Evolutionary conservation across 2,113 vertebrate species (phyloP).

Genomic region (Tetrax tetrax): DNA sequence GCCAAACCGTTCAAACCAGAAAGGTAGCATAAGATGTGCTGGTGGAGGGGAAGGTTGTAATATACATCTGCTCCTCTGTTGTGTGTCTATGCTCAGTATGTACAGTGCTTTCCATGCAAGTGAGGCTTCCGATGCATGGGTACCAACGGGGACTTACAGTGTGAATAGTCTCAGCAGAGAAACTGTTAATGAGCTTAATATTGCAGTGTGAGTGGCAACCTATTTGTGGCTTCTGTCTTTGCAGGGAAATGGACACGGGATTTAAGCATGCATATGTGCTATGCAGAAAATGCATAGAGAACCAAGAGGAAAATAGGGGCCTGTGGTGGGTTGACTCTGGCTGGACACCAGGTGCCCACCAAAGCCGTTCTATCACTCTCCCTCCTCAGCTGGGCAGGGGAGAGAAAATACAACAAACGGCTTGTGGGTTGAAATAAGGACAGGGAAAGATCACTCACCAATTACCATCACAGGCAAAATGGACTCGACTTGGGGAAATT

Average conservation of each 20-base stretch:
- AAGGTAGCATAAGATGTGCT: not conserved
- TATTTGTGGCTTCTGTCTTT: not conserved
- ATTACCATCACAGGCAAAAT: too few species aligned
- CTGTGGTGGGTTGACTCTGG: not conserved
- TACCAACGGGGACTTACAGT: not conserved
- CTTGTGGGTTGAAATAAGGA: too few species aligned
- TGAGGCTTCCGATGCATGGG: not conserved
- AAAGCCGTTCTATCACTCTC: not conserved
- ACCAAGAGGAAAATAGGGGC: not conserved
- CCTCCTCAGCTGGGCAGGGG: too few species aligned
- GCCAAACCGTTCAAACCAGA: not conserved
- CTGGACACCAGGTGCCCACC: not conserved
- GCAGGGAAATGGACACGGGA: not conserved
- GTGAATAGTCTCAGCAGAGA: not conserved
- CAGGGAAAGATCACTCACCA: too few species aligned
- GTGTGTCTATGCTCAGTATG: not conserved
- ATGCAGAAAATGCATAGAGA: not conserved
- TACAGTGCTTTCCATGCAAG: not conserved
- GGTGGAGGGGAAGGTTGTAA: not conserved
- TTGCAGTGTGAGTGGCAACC: not conserved
- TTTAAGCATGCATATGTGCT: not conserved
- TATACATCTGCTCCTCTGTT: not conserved
- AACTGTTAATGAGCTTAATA: not conserved
- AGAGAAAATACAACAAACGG: too few species aligned
- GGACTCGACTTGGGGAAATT: too few species aligned